These are phyloP conservation scores for Hydrotaea cyrtoneurina DNA, from an alignment of 2,888 invertebrate species.

Conservation along the genomic window DNA sequence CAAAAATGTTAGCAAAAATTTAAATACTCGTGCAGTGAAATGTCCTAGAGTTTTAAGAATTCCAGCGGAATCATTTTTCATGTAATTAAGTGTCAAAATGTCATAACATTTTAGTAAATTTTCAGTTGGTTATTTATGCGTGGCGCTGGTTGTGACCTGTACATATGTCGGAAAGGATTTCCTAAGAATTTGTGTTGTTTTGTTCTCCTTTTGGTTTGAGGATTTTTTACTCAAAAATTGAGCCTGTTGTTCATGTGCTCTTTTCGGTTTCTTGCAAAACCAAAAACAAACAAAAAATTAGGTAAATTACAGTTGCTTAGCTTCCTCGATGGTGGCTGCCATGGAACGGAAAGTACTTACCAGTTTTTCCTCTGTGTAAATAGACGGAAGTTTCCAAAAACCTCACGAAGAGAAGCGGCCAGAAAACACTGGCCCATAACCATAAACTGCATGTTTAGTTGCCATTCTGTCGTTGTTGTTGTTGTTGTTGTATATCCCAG, in stretches of 20 bases:
- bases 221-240: background rate
- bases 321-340: constrained; percentile 19
- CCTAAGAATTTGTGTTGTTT: constrained; percentile 18
- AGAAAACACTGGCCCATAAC: constrained; percentile 29
- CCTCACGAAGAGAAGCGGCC: background rate
- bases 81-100: constrained; percentile 34
- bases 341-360: constrained; percentile 29
- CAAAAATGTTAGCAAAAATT: background rate
- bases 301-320: constrained; percentile 58
- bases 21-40: constrained; percentile 4
- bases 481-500: background rate
- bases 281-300: background rate
- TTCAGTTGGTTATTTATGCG: constrained; percentile 40
- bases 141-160: background rate
- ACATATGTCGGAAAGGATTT: constrained; percentile 38
- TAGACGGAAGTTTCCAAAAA: constrained; percentile 58
- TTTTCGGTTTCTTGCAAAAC: too few species aligned
- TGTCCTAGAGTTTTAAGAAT: constrained; percentile 18
- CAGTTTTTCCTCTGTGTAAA: constrained; percentile 40
- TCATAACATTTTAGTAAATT: constrained; percentile 39
- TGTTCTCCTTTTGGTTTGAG: background rate
- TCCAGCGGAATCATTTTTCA: background rate
- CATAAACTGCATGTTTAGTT: constrained; percentile 54
- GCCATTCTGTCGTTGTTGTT: constrained; percentile 48
- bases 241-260: constrained; percentile 6